Percentiles rank a stretch among this genome's conserved stretches.
phyloP scores from a whole-genome alignment of 2,888 invertebrate species.

The Dicycla oo region DNA sequence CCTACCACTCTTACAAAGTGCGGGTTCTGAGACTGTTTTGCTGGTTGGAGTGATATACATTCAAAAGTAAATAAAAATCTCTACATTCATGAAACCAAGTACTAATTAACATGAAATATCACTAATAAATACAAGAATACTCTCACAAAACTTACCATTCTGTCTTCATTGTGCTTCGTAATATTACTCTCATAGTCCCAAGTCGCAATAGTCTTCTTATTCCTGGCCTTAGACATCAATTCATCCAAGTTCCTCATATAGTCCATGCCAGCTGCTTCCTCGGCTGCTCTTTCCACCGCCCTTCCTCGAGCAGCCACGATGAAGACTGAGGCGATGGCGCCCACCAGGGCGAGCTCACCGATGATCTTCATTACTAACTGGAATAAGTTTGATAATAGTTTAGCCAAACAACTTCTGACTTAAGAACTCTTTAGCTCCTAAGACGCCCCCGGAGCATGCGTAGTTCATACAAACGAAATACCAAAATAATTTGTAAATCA shows the following conservation, averaged over 20 bases:
- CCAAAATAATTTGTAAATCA: too few relatives aligned
- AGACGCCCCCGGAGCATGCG: too few relatives aligned
- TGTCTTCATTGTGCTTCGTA: constrained; percentile 92
- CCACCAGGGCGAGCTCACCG: constrained; percentile 84
- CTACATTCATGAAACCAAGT: background rate
- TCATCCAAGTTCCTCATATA: constrained; percentile 91
- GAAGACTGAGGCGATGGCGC: constrained; percentile 87
- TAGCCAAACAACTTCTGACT: background rate
- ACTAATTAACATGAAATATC: background rate
- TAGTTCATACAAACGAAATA: too few relatives aligned
- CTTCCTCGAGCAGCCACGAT: constrained; percentile 86
- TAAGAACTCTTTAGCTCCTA: too few relatives aligned
- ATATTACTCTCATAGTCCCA: constrained; percentile 95
- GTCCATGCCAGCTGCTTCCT: constrained; percentile 90
- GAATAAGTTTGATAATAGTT: background rate
- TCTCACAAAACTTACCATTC: constrained; percentile 73
- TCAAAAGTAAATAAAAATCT: too few relatives aligned
- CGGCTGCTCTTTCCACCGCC: constrained; percentile 87
- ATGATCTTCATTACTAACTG: constrained; percentile 86
- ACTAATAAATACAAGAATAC: background rate
- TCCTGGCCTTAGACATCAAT: constrained; percentile 89
- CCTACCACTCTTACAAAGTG: too few relatives aligned
- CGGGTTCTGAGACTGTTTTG: too few relatives aligned
- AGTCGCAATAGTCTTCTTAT: constrained; percentile 90
- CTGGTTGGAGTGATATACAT: too few relatives aligned